Conservation (phyloP, 2,888 invertebrate genomes). For the Yponomeuta malinellus region DNA sequence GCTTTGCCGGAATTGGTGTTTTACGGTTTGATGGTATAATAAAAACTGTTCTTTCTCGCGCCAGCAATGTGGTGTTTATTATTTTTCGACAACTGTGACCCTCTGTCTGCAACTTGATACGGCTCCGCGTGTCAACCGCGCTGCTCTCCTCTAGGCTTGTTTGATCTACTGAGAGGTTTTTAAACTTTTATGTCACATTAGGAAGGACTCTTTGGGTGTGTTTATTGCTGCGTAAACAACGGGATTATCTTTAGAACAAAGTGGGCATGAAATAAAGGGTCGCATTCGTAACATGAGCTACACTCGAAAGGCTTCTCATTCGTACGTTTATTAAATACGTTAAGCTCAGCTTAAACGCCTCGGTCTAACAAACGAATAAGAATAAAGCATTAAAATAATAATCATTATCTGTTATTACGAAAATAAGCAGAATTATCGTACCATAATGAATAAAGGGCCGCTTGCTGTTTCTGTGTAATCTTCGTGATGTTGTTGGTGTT, state of each 20-base stretch:
- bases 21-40: conserved; percentile 68
- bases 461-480: conserved; percentile 26
- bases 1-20: conserved; percentile 40
- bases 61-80: conserved; percentile 70
- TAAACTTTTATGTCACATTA: conserved; percentile 68
- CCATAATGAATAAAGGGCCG: not conserved
- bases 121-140: conserved; percentile 61
- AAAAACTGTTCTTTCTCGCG: conserved; percentile 72
- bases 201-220: conserved; percentile 63
- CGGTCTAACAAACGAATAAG: not conserved
- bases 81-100: conserved; percentile 70
- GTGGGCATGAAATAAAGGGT: not conserved
- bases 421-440: not conserved
- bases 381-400: not conserved
- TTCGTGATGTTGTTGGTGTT: conserved; percentile 56
- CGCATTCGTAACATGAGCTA: not conserved
- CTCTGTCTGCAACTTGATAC: conserved; percentile 59
- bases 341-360: not conserved
- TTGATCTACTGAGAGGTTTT: conserved; percentile 76
- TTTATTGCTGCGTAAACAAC: conserved; percentile 71
- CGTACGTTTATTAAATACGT: not conserved
- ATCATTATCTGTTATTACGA: not conserved
- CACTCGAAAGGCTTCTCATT: not conserved
- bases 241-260: conserved; percentile 35
- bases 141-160: conserved; percentile 53